A percentile compares a stretch with the other conserved stretches of the same genome.
phyloP scores from a whole-genome alignment of 92 coral and sea anemone species.

The Porites divaricata region DNA sequence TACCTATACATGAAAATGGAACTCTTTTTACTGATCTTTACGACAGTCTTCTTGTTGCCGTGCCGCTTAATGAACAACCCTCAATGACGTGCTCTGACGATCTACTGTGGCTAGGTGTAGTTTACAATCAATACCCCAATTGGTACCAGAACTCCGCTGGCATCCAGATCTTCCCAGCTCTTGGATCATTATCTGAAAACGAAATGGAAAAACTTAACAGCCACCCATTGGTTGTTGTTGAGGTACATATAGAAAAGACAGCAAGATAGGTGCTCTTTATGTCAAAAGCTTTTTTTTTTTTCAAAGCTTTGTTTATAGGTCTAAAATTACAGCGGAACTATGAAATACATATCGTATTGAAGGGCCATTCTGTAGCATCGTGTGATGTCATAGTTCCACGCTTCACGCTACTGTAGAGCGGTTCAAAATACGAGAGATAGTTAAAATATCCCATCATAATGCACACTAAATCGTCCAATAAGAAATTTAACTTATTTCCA shows the following conservation, averaged over 20 bases:
- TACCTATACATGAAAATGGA: constrained; percentile 57
- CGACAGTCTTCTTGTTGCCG: constrained; percentile 47
- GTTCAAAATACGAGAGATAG: no score
- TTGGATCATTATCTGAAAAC: constrained; percentile 31
- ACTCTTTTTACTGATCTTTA: constrained; percentile 22
- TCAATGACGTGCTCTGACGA: constrained; percentile 48
- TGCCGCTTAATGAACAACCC: neutral
- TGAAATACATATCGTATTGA: no score
- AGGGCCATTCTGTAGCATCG: no score
- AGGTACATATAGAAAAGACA: constrained; percentile 43
- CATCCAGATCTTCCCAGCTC: constrained; percentile 51
- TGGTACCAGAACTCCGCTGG: constrained; percentile 73
- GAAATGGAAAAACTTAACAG: constrained; percentile 39
- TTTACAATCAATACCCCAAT: constrained; percentile 25
- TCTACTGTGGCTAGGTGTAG: constrained; percentile 63
- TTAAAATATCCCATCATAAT: no score
- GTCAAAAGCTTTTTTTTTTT: neutral
- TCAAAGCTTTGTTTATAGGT: no score
- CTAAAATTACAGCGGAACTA: no score
- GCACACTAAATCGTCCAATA: no score
- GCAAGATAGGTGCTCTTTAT: neutral
- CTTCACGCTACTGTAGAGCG: no score
- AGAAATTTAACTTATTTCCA: no score
- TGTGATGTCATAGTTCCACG: no score
- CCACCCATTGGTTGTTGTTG: constrained; percentile 58